Evolutionary conservation across 2,797 vertebrate genomes (phyloP).

Genomic region (Urosaurus nigricauda): DNA sequence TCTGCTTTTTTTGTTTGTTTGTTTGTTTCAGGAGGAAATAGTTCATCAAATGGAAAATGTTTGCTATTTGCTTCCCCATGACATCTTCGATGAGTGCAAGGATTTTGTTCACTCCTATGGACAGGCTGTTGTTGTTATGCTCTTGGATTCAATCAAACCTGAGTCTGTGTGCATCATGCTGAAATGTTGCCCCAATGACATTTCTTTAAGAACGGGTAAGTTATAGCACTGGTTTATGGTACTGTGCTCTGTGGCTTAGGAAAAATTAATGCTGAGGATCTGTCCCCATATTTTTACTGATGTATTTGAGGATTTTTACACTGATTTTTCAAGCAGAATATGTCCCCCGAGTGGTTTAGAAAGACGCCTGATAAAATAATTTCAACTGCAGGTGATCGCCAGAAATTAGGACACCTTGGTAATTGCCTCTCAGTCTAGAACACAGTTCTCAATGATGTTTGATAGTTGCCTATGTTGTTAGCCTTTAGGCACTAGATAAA

Average conservation of each 20-base stretch:
- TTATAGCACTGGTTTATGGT: not conserved
- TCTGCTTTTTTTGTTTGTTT: not conserved
- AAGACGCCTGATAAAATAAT: not conserved
- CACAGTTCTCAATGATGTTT: not conserved
- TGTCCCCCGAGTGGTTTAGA: not conserved
- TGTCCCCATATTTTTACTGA: not conserved
- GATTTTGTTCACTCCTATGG: conserved; percentile 89
- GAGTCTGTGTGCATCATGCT: conserved; percentile 84
- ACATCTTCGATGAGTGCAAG: conserved; percentile 82
- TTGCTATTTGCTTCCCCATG: conserved; percentile 84
- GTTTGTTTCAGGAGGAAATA: conserved; percentile 82
- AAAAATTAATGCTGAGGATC: not conserved
- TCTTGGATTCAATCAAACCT: conserved; percentile 86
- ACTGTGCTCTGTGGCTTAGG: too few species aligned
- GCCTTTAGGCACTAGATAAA: not conserved
- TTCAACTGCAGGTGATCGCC: not conserved
- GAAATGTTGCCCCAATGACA: conserved; percentile 79
- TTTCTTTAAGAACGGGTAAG: conserved; percentile 34
- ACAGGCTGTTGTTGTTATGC: conserved; percentile 86
- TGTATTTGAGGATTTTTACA: not conserved
- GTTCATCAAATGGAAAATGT: conserved; percentile 84
- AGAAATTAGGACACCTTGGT: not conserved
- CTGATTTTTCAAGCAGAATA: not conserved
- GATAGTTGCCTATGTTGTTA: not conserved
- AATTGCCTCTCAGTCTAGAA: not conserved